phyloP scores from a whole-genome alignment of 30 jellyfish, hydroid and myxozoan genomes.

The Clytia hemisphaerica region DNA sequence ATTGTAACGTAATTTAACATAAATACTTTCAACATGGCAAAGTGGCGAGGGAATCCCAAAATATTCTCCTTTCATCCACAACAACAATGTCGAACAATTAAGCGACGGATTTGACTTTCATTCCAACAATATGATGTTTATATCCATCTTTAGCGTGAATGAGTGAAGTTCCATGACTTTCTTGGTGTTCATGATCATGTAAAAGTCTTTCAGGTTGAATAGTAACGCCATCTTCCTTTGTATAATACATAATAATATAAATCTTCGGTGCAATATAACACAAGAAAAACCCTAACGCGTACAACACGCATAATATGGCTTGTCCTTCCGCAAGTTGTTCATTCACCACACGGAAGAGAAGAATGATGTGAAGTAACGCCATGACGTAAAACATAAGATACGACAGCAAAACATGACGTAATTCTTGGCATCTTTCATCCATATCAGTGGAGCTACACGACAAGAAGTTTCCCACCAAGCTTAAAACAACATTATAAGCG shows the following conservation, averaged over 20 bases:
- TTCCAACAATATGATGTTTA: conserved; percentile 16
- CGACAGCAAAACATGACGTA: conserved; percentile 56
- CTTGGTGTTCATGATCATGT: background rate
- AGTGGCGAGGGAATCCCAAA: no score
- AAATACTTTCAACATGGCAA: no score
- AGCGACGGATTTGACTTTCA: conserved; percentile 9
- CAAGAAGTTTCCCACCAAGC: conserved; percentile 52
- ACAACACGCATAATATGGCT: conserved; percentile 50
- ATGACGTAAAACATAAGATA: conserved; percentile 55
- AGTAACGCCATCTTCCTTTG: conserved; percentile 31
- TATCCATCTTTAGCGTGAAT: conserved; percentile 21
- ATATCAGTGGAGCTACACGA: conserved; percentile 57
- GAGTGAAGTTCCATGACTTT: background rate
- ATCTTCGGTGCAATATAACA: conserved; percentile 66
- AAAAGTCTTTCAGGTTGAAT: background rate
- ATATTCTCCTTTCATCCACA: no score
- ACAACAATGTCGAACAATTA: no score
- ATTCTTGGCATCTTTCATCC: conserved; percentile 61
- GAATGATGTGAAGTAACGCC: conserved; percentile 36
- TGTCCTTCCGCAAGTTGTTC: conserved; percentile 64
- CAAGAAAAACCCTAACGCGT: conserved; percentile 49
- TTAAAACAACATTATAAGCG: conserved; percentile 54
- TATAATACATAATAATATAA: conserved; percentile 49
- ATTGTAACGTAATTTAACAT: no score
- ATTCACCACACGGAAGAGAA: conserved; percentile 48